These are phyloP conservation scores for Neodiprion lecontei DNA, from an alignment of 1,140 invertebrate genomes.

Conservation along the genomic window DNA sequence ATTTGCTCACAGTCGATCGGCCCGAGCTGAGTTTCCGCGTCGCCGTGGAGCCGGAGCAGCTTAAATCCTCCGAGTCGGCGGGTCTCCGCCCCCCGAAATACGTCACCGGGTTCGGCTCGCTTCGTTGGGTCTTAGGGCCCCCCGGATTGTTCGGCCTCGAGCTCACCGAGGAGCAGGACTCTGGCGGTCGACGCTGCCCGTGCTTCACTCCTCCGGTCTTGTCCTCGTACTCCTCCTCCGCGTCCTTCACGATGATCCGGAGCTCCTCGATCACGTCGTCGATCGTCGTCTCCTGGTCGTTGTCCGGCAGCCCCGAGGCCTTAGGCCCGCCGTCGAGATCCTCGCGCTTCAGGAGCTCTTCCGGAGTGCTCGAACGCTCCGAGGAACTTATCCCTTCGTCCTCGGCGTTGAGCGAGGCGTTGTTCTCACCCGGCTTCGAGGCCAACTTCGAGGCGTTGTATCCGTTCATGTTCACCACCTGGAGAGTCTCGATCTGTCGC, in stretches of 20 bases:
- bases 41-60: constrained; percentile 21
- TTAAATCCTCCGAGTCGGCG: constrained; percentile 28
- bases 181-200: too few species aligned
- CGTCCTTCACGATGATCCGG: constrained; percentile 84
- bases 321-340: constrained; percentile 30
- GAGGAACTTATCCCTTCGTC: constrained; percentile 87
- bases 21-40: constrained; percentile 13
- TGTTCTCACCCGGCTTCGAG: constrained; percentile 32
- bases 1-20: constrained; percentile 29
- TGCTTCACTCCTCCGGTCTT: constrained; percentile 31
- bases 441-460: constrained; percentile 42
- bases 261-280: constrained; percentile 88
- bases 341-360: constrained; percentile 53
- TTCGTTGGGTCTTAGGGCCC: not conserved
- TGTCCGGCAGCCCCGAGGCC: constrained; percentile 57
- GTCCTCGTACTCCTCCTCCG: constrained; percentile 72
- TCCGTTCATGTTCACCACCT: constrained; percentile 48
- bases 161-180: too few species aligned
- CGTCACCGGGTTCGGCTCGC: constrained; percentile 27
- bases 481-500: constrained; percentile 46
- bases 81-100: constrained; percentile 31
- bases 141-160: not conserved
- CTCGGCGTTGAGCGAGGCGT: constrained; percentile 77
- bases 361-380: constrained; percentile 76
- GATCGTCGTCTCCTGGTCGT: constrained; percentile 83